Evolutionary conservation across 2,113 vertebrate genomes (phyloP).

Genomic region (Hassar affinis): DNA sequence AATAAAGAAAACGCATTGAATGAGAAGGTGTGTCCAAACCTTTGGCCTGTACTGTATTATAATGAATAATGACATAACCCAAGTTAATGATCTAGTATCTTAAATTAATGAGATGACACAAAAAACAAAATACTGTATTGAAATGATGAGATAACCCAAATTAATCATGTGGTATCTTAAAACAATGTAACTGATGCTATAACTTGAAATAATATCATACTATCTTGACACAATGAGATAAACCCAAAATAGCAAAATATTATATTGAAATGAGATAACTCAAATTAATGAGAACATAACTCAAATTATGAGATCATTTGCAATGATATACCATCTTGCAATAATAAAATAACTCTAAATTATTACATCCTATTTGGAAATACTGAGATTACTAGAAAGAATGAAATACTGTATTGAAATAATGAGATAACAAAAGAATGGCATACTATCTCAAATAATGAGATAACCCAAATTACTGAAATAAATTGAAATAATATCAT

Average conservation of each 20-base stretch:
- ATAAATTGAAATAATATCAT: no score
- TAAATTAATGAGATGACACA: not conserved
- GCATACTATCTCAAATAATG: not conserved
- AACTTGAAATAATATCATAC: no score
- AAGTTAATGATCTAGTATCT: not conserved
- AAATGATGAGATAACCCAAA: not conserved
- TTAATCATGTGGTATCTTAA: no score
- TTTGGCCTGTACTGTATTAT: no score
- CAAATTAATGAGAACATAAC: not conserved
- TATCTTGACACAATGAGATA: no score
- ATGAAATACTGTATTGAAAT: not conserved
- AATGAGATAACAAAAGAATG: not conserved
- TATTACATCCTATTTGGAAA: not conserved
- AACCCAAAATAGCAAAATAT: no score
- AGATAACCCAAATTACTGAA: not conserved
- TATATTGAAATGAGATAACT: no score
- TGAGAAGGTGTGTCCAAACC: no score
- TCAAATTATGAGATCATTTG: not conserved
- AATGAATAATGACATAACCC: not conserved
- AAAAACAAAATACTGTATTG: not conserved
- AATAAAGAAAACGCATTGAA: no score
- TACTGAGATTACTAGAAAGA: not conserved
- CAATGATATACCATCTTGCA: not conserved
- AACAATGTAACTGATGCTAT: no score
- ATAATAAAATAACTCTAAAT: not conserved